Evolutionary conservation across 2,113 vertebrate genomes (phyloP), one percentile per base, ranked within the genome.

Genomic region (Progne subis): DNA sequence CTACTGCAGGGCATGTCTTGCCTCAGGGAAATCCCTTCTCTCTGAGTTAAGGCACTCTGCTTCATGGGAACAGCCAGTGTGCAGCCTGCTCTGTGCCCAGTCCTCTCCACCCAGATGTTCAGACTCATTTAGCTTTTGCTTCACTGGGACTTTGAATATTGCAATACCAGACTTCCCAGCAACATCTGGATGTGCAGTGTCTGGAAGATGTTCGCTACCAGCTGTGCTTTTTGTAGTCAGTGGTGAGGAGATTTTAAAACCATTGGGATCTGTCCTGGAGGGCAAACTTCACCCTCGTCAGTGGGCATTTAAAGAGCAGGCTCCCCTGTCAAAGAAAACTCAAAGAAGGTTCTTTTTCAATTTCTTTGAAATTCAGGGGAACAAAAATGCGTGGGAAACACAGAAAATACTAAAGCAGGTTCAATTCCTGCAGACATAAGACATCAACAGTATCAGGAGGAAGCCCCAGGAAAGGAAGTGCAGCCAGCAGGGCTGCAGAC

Each of bases 1-100:
- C 31, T 79, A 13, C 37, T 5, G 1, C 0, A 0, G 46, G 2
- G 37, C 43, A 9, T 46, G 8, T 14, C 39, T 60, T 46, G 11
- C 17, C 76, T 37, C 28, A 68, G 57, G 68, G 9, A 80, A 52
- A 53, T 23, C 15, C 18, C 0, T 2, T 10, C 5, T 4, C 11
- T 21, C 8, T 11, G 11, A 56, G 21, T 31, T 2, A 1, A 70
- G 11, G 37, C 18, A 28, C 16, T 8, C 31, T 56, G 50, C 29
- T 26, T 43, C 12, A 23, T 4, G 13, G 31, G 29, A 81, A 7
- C 11, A 24, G 8, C 8, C 2, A 2, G 10, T 20, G 34, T 34
- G 20, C 16, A 47, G 23, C 4, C 50, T 34, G 6, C 6, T 76
- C 29, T 13, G 0, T 26, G 23, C 2, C 18, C 0, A 37, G 0